Evolutionary conservation across 2,113 vertebrate genomes (phyloP), one percentile per base, ranked within the genome.

Genomic region (Dinomys branickii): DNA sequence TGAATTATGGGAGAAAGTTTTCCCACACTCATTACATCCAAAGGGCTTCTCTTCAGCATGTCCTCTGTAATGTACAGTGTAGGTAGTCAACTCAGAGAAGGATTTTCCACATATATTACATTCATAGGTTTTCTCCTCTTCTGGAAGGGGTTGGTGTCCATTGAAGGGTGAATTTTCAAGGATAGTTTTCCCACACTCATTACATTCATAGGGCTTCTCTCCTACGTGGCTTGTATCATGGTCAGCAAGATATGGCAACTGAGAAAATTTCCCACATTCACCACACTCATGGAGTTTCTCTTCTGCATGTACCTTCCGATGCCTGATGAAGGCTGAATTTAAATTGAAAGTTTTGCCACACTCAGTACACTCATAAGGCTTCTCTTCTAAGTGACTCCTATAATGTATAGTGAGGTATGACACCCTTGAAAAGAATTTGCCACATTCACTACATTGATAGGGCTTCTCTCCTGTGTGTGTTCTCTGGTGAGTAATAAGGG

Each of bases 31-130:
- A 0, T 33, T 86, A 30, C 98, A 98, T 2, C 96, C 96, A 7
- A 98, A 98, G 4, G 98, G 98, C n/a, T 98, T 98, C 88, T 98
- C 98, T 41, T 98, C 98, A 2, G 98, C 95, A 63, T 98, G 98
- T 20, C 96, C 96, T 71, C 98, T 95, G 59, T 97, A 97, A 77
- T 98, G 98, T 14, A 95, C 52, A 8, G 97, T 97, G 22, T 97
- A 98, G 73, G 85, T 96, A 0, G 97, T 93, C 59, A 97, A 85
- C 0, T 98, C 98, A 1, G 97, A 96, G 85, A 98, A 98, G 3
- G 93, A 85, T 52, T 97, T 98, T 1, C 98, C 98, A 22, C 98
- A 98, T 41, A 98, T 96, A 5, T 96, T 97, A 73, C 98, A 98
- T 41, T 97, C 97, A 83, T 98, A 98, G 0, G 95, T 97, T 35